Base-by-base conservation (phyloP, 2,113 vertebrate genomes). In the Litocranius walleri region DNA sequence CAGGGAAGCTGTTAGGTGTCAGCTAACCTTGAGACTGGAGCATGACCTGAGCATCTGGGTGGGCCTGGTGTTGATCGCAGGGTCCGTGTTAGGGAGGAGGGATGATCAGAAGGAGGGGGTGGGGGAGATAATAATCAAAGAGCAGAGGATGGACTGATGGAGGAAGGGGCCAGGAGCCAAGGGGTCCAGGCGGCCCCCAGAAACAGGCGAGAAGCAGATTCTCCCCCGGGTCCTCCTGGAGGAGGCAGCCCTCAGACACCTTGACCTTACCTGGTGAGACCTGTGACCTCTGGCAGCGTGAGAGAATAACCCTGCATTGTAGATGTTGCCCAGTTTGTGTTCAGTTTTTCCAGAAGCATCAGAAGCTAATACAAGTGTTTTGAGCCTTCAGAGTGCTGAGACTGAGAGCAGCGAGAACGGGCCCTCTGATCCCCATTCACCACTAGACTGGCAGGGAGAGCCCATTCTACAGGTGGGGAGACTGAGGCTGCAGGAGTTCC, bases 361-460 rank as follows among this genome's bases (percentile, higher is more conserved):
- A 10, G 50, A 29, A 71, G 15, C 10, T 17, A 7, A 11, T 9
- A 1, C 52, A 0, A 0, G 25, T 2, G 21, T 23, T 13, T 1
- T 0, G 4, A 30, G 67, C 6, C 0, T 15, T 30, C 5, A 1
- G 5, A 21, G 5, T 1, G n/a, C 67, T 2, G 1, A 6, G 78
- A 21, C 64, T 6, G 0, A 9, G 48, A 7, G 9, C 45, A 0
- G 5, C 2, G 64, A 62, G 25, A 4, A 4, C 12, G 3, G 13
- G 45, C 30, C 4, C 10, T 1, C 23, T 1, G 27, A 0, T 6
- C 15, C 4, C 9, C 0, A 33, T 17, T 36, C 1, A 45, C 29
- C 9, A 0, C 0, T 6, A 8, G 45, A 27, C 25, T 2, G 7
- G 27, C 25, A 7, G 40, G 0, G 7, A 43, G 3, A 6, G 36